phyloP scores from a whole-genome alignment of 2,797 vertebrate genomes.

The Anabacerthia variegaticeps region DNA sequence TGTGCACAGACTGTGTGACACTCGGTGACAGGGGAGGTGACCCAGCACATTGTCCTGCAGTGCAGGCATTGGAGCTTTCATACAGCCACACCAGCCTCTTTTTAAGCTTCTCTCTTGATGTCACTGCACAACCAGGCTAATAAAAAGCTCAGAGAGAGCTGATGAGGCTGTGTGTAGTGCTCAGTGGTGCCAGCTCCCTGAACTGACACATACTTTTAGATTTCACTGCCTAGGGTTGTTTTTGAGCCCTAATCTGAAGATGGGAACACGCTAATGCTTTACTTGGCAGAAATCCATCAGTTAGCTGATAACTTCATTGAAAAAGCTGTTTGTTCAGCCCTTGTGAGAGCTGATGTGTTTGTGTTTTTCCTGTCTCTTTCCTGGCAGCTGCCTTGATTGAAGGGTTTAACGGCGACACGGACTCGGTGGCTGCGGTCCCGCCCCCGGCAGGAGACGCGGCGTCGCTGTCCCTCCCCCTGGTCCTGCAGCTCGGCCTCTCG shows the following conservation, averaged over 20 bases:
- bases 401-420: conserved; percentile 80
- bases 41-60: neutral
- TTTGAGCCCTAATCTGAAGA: neutral
- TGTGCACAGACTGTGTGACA: fast-evolving
- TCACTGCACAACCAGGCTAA: neutral
- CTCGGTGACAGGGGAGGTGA: neutral
- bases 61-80: neutral
- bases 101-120: neutral
- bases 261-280: neutral
- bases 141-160: neutral
- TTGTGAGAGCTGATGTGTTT: neutral
- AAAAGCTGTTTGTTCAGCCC: neutral
- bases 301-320: neutral
- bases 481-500: conserved; percentile 81
- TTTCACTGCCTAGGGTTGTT: neutral
- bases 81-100: neutral
- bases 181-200: neutral
- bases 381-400: conserved; percentile 84
- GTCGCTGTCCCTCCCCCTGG: conserved; percentile 82
- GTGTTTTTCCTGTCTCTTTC: neutral
- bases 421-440: conserved; percentile 69
- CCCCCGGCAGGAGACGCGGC: conserved; percentile 76
- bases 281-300: neutral
- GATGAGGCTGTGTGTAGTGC: neutral
- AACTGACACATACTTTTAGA: neutral